Percentiles rank a stretch among this genome's conserved stretches.
Evolutionary conservation across 2,113 vertebrate species (phyloP).

Genomic region (Bungarus multicinctus): DNA sequence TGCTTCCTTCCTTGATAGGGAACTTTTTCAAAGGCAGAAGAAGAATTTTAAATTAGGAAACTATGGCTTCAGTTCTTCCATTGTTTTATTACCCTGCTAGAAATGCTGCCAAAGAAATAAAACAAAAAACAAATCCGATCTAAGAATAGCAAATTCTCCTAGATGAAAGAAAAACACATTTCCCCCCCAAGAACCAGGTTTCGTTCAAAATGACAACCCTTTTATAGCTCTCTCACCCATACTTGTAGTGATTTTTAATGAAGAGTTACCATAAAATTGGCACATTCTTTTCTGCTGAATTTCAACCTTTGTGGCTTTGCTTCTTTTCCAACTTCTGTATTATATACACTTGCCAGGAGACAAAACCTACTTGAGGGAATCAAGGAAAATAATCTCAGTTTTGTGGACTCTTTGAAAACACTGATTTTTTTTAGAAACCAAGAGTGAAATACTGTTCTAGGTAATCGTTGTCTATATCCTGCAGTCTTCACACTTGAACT

Average conservation of each 20-base stretch:
- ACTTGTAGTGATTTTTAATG: constrained; percentile 5
- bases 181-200: background rate
- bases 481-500: constrained; percentile 12
- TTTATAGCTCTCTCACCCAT: background rate
- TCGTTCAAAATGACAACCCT: background rate
- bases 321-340: constrained; percentile 8
- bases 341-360: constrained; percentile 14
- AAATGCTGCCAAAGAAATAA: background rate
- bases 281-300: background rate
- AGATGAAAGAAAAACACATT: background rate
- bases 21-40: background rate
- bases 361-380: constrained; percentile 21
- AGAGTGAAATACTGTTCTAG: background rate
- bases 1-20: background rate
- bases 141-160: background rate
- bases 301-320: background rate
- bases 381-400: background rate
- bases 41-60: background rate
- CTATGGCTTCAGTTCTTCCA: background rate
- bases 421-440: background rate
- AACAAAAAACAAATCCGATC: background rate
- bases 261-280: background rate
- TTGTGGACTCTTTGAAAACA: background rate
- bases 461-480: background rate
- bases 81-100: background rate